Conservation (phyloP, 2,888 invertebrate species). For the Phalangium opilio region DNA sequence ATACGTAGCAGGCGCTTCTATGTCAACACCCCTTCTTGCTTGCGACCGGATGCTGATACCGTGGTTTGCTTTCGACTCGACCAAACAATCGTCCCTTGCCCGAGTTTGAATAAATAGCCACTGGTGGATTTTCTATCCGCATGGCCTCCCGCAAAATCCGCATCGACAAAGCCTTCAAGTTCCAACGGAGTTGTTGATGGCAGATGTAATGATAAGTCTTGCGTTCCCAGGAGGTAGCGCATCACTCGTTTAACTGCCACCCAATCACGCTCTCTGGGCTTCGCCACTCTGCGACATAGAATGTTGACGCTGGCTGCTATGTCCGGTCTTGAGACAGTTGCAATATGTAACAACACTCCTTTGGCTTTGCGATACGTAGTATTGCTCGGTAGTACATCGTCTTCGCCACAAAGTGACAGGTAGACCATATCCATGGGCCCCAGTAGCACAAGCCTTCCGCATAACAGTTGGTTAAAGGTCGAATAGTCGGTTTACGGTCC, state of each 20-base stretch:
- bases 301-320: constrained; percentile 13
- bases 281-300: too few relatives aligned
- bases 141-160: constrained; percentile 15
- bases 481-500: too few relatives aligned
- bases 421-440: too few relatives aligned
- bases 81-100: constrained; percentile 6
- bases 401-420: too few relatives aligned
- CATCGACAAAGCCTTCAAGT: constrained; percentile 8
- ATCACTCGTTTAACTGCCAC: neutral
- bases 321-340: constrained; percentile 16
- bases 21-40: too few relatives aligned
- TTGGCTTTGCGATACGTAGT: neutral
- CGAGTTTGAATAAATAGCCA: constrained; percentile 10
- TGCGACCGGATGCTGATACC: too few relatives aligned
- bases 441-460: too few relatives aligned
- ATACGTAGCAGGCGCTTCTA: too few relatives aligned
- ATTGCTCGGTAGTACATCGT: neutral
- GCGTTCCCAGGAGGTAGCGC: constrained; percentile 1
- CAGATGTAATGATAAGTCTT: neutral
- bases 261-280: neutral
- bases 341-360: constrained; percentile 14
- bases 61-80: constrained; percentile 12
- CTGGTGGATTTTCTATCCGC: constrained; percentile 15
- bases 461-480: too few relatives aligned
- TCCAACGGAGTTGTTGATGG: neutral